Conservation (phyloP, 2,888 invertebrate species). For the Drosophila meridionalis region DNA sequence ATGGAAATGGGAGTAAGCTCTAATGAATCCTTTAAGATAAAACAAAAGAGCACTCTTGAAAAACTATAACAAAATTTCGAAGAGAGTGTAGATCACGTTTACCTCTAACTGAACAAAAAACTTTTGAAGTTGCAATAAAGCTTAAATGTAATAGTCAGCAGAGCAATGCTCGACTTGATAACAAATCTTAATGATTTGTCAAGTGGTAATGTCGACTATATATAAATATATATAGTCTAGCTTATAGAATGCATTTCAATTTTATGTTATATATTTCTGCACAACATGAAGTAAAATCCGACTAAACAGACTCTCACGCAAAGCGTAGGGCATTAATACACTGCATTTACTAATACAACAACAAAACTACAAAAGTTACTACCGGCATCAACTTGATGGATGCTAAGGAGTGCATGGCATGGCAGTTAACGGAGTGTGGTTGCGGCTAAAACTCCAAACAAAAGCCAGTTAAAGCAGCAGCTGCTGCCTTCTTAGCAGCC, state of each 20-base stretch:
- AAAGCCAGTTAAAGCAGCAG: slow-evolving; percentile 76
- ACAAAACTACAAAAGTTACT: slow-evolving; percentile 29
- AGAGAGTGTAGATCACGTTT: no score
- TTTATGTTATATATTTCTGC: background rate
- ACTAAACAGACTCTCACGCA: slow-evolving; percentile 15
- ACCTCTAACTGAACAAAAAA: no score
- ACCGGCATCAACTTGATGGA: slow-evolving; percentile 29
- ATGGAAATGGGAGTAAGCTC: no score
- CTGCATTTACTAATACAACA: slow-evolving; percentile 63
- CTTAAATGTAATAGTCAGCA: background rate
- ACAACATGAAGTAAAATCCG: slow-evolving; percentile 3
- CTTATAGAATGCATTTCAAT: background rate
- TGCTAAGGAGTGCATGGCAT: slow-evolving; percentile 1
- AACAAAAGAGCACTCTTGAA: no score
- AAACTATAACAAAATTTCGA: no score
- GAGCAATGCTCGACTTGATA: background rate
- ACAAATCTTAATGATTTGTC: no score
- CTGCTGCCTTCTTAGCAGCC: slow-evolving; percentile 49
- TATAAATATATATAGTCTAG: no score
- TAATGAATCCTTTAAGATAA: no score
- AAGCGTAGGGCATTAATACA: slow-evolving; percentile 69
- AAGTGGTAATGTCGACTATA: no score
- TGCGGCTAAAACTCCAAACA: slow-evolving; percentile 40
- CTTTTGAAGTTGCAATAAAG: no score
- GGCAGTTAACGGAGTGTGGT: background rate